Base-by-base conservation (phyloP, 2,888 invertebrate genomes). In the Atherix ibis region DNA sequence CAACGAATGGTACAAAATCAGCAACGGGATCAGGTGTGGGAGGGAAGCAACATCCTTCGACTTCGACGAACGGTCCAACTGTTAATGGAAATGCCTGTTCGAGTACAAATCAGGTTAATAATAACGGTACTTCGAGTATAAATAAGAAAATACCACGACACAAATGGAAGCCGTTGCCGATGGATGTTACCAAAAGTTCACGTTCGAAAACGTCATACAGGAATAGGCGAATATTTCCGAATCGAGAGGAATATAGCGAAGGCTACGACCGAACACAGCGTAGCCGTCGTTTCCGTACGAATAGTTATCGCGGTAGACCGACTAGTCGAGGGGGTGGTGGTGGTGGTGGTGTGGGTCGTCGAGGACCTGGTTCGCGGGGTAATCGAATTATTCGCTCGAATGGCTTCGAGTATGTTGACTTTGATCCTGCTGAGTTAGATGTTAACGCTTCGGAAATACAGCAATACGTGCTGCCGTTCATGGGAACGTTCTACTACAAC, bases 131-230 rank as follows among this genome's bases (percentile, higher is more conserved):
- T 12, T 46, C 40, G 43, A 47, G 48, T 42, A 43, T 53, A 38
- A 54, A 56, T 44, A 59, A 56, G 44, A 58, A 57, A 46, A 52
- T 58, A 43, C 59, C 59, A 44, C 61, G 59, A 49, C 85, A 85
- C 60, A 91, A 87, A 58, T 92, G 92, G 92, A 78, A 88, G 37
- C 91, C 89, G 0, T 64, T 92, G 39, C 85, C 85, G 49, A 84
- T 92, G 41, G 87, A 89, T 51, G 67, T 82, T 48, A 50, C 57
- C 44, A 73, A 77, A 38, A 78, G 79, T 46, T 70, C 70, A 30
- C 63, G 74, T 40, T 68, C 70, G 73, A 46, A 77, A 76, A 31
- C 68, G 72, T 37, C 62, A 67, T 38, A 65, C 67, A 28, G 60
- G 50, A 42, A 51, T 55, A 45, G 51, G 53, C 29, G 50, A 45